A percentile compares a stretch with the other conserved stretches of the same genome.
Conservation (phyloP, 2,113 vertebrate genomes). For the Pipra filicauda region DNA sequence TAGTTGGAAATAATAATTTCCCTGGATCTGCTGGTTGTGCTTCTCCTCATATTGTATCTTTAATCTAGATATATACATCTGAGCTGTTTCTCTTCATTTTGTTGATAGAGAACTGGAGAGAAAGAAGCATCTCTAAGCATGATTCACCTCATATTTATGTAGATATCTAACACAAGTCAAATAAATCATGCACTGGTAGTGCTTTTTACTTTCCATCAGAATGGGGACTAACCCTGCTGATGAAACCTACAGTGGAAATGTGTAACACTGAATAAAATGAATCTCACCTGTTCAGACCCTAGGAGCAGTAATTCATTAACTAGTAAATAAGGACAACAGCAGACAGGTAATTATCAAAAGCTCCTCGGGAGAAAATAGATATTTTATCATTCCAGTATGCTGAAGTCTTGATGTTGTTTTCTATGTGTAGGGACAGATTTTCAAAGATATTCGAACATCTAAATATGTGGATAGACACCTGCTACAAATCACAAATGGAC, state of each 20-base stretch:
- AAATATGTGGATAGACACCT: neutral
- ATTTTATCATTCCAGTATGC: neutral
- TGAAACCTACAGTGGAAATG: neutral
- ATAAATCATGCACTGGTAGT: neutral
- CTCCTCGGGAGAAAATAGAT: neutral
- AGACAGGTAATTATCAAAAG: neutral
- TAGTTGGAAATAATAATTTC: neutral
- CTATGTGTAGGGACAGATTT: neutral
- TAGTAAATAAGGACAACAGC: neutral
- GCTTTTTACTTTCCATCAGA: neutral
- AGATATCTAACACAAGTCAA: neutral
- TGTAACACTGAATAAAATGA: neutral
- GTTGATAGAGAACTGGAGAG: neutral
- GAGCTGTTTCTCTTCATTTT: neutral
- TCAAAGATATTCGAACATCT: neutral
- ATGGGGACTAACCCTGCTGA: neutral
- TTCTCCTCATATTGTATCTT: neutral
- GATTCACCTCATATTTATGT: neutral
- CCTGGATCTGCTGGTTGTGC: neutral
- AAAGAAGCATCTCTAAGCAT: neutral
- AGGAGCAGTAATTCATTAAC: neutral
- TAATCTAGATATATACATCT: neutral
- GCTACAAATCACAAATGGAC: neutral
- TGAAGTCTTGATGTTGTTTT: neutral
- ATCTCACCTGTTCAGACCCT: neutral